These are phyloP conservation scores for Limnephilus auricula DNA, from an alignment of 2,888 invertebrate species.

Conservation along the genomic window DNA sequence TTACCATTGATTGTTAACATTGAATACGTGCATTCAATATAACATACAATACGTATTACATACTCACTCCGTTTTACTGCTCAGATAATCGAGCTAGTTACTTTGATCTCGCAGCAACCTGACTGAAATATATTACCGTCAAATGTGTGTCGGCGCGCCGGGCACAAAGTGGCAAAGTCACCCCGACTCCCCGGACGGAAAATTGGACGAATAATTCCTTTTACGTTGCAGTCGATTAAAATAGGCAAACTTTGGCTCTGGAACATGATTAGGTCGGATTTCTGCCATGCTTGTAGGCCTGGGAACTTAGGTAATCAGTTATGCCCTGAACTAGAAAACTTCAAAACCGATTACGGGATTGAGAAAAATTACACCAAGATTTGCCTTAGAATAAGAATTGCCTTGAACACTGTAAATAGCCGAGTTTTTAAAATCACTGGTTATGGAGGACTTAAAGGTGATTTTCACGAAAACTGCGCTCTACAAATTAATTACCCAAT, in stretches of 20 bases:
- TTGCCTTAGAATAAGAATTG: too few relatives aligned
- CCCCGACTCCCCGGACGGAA: not conserved
- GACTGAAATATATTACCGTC: constrained; percentile 17
- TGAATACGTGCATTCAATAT: not conserved
- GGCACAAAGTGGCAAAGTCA: not conserved
- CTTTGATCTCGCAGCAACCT: not conserved
- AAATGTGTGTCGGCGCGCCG: not conserved
- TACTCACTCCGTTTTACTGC: not conserved
- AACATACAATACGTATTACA: not conserved
- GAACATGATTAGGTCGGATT: constrained; percentile 12
- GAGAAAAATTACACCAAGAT: not conserved
- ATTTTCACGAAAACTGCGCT: too few relatives aligned
- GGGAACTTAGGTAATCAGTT: constrained; percentile 20
- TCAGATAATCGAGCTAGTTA: constrained; percentile 7
- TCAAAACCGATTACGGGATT: not conserved
- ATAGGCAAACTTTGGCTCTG: not conserved
- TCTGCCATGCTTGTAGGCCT: not conserved
- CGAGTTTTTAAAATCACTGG: too few relatives aligned
- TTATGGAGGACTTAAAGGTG: too few relatives aligned
- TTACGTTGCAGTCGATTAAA: not conserved
- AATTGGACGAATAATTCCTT: constrained; percentile 25
- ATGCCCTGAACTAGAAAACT: not conserved
- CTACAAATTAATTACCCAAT: too few relatives aligned
- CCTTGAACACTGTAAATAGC: too few relatives aligned
- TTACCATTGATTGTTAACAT: not conserved